Evolutionary conservation across 2,797 vertebrate genomes (phyloP).

Genomic region (Knipowitschia caucasica): DNA sequence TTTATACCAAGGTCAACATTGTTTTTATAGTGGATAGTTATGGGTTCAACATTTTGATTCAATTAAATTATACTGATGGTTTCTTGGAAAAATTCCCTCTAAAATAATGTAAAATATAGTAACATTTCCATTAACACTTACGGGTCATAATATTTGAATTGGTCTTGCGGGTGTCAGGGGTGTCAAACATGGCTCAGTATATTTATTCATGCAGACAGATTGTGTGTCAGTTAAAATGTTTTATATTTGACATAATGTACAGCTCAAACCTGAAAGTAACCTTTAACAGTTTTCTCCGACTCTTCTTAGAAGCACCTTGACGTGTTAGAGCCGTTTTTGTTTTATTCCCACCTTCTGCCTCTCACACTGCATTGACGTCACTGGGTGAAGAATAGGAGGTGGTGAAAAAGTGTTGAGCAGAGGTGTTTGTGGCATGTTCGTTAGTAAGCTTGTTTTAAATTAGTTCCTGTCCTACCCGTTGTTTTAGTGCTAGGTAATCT

Average conservation of each 20-base stretch:
- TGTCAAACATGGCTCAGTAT: too few relatives aligned
- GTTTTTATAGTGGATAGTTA: too few relatives aligned
- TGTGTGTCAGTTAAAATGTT: neutral
- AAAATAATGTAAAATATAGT: too few relatives aligned
- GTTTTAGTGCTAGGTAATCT: constrained; percentile 4
- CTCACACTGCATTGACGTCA: constrained; percentile 51
- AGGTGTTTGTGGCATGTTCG: constrained; percentile 60
- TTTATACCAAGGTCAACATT: too few relatives aligned
- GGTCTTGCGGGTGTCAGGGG: too few relatives aligned
- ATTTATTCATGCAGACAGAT: neutral
- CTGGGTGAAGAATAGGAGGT: constrained; percentile 18
- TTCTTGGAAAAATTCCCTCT: too few relatives aligned
- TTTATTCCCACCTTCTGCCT: neutral
- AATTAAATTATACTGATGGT: too few relatives aligned
- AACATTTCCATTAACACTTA: too few relatives aligned
- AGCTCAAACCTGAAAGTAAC: neutral
- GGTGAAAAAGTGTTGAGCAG: constrained; percentile 44
- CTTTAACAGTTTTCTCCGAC: constrained; percentile 9
- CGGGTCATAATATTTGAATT: too few relatives aligned
- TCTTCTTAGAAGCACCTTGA: constrained; percentile 9
- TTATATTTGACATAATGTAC: neutral
- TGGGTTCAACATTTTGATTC: too few relatives aligned
- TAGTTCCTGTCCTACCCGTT: constrained; percentile 16
- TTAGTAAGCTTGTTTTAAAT: constrained; percentile 44
- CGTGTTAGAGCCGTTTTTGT: constrained; percentile 36